phyloP scores from a whole-genome alignment of 2,888 invertebrate genomes.

The Parnassius apollo region DNA sequence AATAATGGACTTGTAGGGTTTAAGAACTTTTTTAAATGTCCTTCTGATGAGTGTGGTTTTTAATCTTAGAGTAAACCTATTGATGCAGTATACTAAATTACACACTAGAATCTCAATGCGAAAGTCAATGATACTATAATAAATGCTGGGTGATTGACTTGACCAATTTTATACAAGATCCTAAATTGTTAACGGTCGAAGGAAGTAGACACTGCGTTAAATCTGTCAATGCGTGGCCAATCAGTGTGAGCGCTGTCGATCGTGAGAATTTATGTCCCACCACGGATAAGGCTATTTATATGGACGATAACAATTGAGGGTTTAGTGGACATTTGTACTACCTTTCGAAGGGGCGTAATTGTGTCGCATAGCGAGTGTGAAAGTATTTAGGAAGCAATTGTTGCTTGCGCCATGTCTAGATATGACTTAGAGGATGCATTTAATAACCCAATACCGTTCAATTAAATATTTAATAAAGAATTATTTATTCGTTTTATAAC shows the following conservation, averaged over 20 bases:
- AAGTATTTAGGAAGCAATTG: conserved; percentile 16
- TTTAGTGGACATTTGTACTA: conserved; percentile 22
- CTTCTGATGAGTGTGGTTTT: no score
- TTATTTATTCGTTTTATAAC: no score
- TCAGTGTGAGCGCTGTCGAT: conserved; percentile 34
- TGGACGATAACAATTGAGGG: conserved; percentile 34
- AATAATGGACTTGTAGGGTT: no score
- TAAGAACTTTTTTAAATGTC: no score
- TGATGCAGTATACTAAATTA: no score
- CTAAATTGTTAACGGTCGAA: conserved; percentile 28
- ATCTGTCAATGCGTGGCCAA: conserved; percentile 32
- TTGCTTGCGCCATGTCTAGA: conserved; percentile 8
- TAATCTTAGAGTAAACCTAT: no score
- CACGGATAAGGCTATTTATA: conserved; percentile 50
- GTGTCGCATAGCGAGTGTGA: conserved; percentile 14
- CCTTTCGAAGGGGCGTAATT: conserved; percentile 11
- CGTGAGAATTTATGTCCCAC: conserved; percentile 54
- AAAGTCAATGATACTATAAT: no score
- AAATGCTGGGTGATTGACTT: no score
- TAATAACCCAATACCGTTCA: neutral
- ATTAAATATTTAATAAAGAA: neutral
- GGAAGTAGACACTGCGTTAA: conserved; percentile 36
- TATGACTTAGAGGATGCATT: conserved; percentile 10
- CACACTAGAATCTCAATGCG: no score
- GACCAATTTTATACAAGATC: neutral